Evolutionary conservation across 2,797 vertebrate genomes (phyloP).

Genomic region (Leptoclinus maculatus): DNA sequence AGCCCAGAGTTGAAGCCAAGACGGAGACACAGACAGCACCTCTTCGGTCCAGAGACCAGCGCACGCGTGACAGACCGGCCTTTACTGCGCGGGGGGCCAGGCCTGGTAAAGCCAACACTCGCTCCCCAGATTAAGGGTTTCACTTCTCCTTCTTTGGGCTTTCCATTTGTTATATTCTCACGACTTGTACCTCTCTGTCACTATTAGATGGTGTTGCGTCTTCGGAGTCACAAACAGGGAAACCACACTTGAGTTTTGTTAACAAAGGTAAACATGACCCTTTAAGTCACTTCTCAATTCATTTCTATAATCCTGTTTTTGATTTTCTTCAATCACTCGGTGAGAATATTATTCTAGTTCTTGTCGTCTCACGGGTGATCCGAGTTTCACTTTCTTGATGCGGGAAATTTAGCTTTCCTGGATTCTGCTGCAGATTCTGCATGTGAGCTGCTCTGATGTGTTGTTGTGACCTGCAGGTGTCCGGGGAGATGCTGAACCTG

Average conservation of each 20-base stretch:
- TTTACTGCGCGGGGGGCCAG: slow-evolving; percentile 91
- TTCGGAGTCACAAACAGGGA: slow-evolving; percentile 83
- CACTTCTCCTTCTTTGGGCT: background rate
- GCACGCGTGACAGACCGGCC: slow-evolving; percentile 90
- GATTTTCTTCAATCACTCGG: background rate
- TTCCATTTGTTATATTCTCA: slow-evolving; percentile 2
- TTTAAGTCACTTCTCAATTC: background rate
- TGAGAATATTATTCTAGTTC: background rate
- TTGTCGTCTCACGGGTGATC: background rate
- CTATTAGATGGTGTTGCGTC: slow-evolving; percentile 78
- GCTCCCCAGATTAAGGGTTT: background rate
- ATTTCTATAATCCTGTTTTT: background rate
- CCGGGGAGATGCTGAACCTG: slow-evolving; percentile 91
- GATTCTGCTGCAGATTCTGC: background rate
- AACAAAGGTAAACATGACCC: slow-evolving; percentile 80
- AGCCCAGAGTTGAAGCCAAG: slow-evolving; percentile 92
- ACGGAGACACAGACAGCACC: slow-evolving; percentile 89
- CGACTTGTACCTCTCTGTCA: slow-evolving; percentile 17
- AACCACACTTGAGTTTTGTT: slow-evolving; percentile 84
- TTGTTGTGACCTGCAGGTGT: slow-evolving; percentile 78
- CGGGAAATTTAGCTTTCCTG: background rate
- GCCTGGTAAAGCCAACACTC: slow-evolving; percentile 82
- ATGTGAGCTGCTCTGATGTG: background rate
- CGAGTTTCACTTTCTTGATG: background rate
- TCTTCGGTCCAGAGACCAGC: slow-evolving; percentile 91